Conservation (phyloP, 2,113 vertebrate genomes). For the Amia ocellicauda region DNA sequence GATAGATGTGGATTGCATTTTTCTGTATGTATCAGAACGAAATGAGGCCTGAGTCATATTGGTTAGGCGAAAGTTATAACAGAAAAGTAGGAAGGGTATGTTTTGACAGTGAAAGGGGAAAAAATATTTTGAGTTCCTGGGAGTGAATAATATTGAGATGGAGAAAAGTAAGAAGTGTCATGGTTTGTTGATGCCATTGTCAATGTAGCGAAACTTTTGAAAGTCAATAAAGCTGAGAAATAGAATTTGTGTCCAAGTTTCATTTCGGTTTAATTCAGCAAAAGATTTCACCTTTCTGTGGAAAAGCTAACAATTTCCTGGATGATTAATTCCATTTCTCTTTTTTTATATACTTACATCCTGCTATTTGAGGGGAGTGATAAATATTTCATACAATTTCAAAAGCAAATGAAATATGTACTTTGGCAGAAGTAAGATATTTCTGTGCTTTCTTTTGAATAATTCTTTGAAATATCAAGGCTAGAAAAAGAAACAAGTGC, state of each 20-base stretch:
- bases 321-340: conserved; percentile 31
- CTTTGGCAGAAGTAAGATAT: conserved; percentile 21
- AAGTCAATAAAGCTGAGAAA: conserved; percentile 21
- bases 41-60: no score
- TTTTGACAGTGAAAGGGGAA: conserved; percentile 2
- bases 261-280: conserved; percentile 15
- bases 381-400: conserved; percentile 33
- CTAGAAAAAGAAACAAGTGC: conserved; percentile 32
- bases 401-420: conserved; percentile 32
- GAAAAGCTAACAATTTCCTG: conserved; percentile 6
- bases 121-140: background rate
- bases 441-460: conserved; percentile 19
- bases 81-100: background rate
- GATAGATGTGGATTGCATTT: no score
- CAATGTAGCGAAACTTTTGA: background rate
- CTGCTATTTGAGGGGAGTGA: conserved; percentile 25
- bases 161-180: conserved; percentile 20
- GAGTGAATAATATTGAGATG: conserved; percentile 13
- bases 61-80: no score
- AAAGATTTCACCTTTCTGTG: conserved; percentile 13
- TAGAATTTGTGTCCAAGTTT: conserved; percentile 14
- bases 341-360: conserved; percentile 19
- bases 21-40: no score
- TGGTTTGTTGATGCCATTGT: background rate
- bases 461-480: conserved; percentile 32